Base-by-base conservation (phyloP, 1,140 invertebrate genomes). In the Laupala kohalensis region DNA sequence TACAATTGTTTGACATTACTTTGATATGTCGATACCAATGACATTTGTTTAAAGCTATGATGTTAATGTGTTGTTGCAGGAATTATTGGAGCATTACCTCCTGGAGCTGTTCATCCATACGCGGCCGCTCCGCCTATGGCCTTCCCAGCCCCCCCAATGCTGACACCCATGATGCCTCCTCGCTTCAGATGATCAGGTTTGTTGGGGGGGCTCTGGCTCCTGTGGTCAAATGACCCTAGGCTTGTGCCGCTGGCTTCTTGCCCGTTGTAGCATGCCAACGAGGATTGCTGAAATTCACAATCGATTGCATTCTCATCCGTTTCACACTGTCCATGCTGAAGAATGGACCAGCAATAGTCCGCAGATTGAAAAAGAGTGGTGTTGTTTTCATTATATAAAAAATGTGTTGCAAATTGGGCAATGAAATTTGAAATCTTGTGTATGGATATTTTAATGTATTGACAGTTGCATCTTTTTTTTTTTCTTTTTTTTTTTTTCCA, bases 171-270 rank as follows among this genome's bases (percentile, higher is more conserved):
- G 85, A 89, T 90, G 88, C 88, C 88, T 79, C 88, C 88, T 71
- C 86, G 89, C 79, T 91, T 89, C 81, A 89, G 89, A 89, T 91
- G 89, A 91, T 91, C 88, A 74, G 71, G 71, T 74, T 73, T 74
- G 71, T 70, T 72, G 64, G 71, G 73, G 72, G 72, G 72, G 69
- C 69, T 73, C 64, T 73, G 72, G 72, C 72, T 73, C 5, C 69
- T 73, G 27, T 73, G 72, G 72, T 70, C 69, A 23, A 64, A 25
- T 26, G 25, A 62, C 30, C 72, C 72, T 64, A 71, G 37, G 64
- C 25, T 67, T 62, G 67, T 53, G 37, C 37, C 37, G 9, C 37
- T 53, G 37, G 37, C 37, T 53, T 19, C 37, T 53, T 53, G 37
- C 37, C 37, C 37, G 9, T 53, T 53, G 37, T 53, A 53, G 37